phyloP scores from a whole-genome alignment of 2,888 invertebrate species.

The Nineta flava region DNA sequence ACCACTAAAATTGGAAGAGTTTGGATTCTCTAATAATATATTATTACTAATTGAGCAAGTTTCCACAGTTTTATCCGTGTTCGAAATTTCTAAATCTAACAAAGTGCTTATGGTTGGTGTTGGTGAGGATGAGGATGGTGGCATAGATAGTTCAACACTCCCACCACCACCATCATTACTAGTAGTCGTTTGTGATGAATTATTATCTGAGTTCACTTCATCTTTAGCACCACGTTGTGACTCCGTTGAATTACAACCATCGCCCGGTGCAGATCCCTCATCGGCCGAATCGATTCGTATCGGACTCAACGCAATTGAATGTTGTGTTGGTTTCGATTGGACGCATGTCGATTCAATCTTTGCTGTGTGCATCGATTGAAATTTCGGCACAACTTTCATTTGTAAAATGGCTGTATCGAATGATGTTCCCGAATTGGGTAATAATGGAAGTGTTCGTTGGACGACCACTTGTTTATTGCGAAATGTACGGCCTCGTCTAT shows the following conservation, averaged over 20 bases:
- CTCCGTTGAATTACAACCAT: constrained; percentile 17
- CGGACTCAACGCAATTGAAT: constrained; percentile 4
- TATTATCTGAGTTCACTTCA: neutral
- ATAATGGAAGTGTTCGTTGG: constrained; percentile 53
- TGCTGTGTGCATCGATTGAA: constrained; percentile 19
- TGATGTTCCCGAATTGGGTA: constrained; percentile 37
- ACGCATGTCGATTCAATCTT: neutral
- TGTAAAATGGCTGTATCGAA: constrained; percentile 31
- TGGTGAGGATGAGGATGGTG: constrained; percentile 17
- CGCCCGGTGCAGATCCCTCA: constrained; percentile 19
- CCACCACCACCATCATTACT: too few species aligned
- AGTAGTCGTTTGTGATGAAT: too few species aligned
- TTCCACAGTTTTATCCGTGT: neutral
- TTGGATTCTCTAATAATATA: constrained; percentile 4
- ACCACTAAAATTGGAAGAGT: constrained; percentile 18
- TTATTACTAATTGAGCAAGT: constrained; percentile 3
- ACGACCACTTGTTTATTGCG: constrained; percentile 50
- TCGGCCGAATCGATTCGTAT: neutral
- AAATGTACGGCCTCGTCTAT: constrained; percentile 26
- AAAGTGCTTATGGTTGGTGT: constrained; percentile 19
- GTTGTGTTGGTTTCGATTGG: constrained; percentile 3
- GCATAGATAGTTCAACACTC: constrained; percentile 11
- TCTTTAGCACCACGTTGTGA: constrained; percentile 15
- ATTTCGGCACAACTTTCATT: constrained; percentile 26
- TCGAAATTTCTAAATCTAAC: constrained; percentile 16